These are phyloP conservation scores for Cottus gobio DNA, from an alignment of 2,113 vertebrate genomes.

Conservation along the genomic window DNA sequence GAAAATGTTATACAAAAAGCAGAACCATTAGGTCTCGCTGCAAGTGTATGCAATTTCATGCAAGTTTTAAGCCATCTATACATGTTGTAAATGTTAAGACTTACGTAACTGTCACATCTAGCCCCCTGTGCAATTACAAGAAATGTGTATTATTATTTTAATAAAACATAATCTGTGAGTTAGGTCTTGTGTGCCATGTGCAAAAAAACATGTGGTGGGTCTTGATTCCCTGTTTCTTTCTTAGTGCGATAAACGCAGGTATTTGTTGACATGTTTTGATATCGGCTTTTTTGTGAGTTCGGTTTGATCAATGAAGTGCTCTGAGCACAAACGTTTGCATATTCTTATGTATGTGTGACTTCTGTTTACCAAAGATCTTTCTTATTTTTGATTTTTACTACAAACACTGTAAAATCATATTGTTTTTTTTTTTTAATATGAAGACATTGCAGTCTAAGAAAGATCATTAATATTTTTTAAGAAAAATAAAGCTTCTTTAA, in stretches of 20 bases:
- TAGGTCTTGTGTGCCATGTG: neutral
- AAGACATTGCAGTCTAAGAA: neutral
- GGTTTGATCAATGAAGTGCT: neutral
- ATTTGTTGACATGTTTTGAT: neutral
- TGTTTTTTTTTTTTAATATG: neutral
- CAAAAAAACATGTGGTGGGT: neutral
- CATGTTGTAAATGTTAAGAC: neutral
- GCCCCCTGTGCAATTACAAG: neutral
- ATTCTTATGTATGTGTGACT: neutral
- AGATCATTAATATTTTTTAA: neutral
- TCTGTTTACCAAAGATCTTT: conserved; percentile 16
- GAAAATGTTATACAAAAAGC: neutral
- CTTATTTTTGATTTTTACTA: neutral
- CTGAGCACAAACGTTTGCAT: neutral
- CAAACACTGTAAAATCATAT: neutral
- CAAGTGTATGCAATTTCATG: neutral
- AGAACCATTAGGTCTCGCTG: neutral
- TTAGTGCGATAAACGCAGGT: neutral
- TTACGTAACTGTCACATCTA: neutral
- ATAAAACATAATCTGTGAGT: neutral
- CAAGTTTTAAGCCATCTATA: neutral
- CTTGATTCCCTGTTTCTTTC: neutral
- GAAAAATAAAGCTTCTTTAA: conserved; percentile 27
- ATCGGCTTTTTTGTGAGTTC: neutral
- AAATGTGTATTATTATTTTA: conserved; percentile 4